A percentile compares a stretch with the other conserved stretches of the same genome.
These are phyloP conservation scores for Babylonia areolata DNA, from an alignment of 1,140 invertebrate species.

Conservation along the genomic window DNA sequence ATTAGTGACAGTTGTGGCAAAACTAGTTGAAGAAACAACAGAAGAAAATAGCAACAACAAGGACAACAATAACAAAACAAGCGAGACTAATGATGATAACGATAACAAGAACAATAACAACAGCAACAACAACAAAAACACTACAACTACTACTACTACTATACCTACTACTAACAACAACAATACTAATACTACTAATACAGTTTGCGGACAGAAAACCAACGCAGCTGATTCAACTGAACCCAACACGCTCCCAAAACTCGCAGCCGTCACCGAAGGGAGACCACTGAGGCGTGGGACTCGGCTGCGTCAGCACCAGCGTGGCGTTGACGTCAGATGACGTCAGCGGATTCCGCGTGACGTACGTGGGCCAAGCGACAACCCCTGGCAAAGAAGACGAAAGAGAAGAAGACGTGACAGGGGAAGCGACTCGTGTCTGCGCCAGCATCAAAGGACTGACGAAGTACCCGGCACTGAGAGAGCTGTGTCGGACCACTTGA, in stretches of 20 bases:
- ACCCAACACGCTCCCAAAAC: conserved; percentile 16
- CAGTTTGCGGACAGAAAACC: not conserved
- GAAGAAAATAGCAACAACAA: too few relatives aligned
- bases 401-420: not conserved
- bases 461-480: not conserved
- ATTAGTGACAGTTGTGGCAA: too few relatives aligned
- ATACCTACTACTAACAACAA: too few relatives aligned
- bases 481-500: not conserved
- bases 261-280: not conserved
- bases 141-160: too few relatives aligned
- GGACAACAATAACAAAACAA: too few relatives aligned
- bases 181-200: not conserved
- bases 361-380: conserved; percentile 15
- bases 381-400: not conserved
- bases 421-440: too few relatives aligned
- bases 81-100: too few relatives aligned
- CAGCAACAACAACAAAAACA: too few relatives aligned
- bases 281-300: not conserved
- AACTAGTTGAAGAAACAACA: too few relatives aligned
- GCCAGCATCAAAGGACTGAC: too few relatives aligned
- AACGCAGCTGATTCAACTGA: not conserved
- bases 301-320: conserved; percentile 24
- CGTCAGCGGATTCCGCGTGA: not conserved
- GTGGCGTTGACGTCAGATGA: not conserved
- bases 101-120: too few relatives aligned